phyloP scores from a whole-genome alignment of 1,140 invertebrate genomes.

The Stegodyphus mimosarum region DNA sequence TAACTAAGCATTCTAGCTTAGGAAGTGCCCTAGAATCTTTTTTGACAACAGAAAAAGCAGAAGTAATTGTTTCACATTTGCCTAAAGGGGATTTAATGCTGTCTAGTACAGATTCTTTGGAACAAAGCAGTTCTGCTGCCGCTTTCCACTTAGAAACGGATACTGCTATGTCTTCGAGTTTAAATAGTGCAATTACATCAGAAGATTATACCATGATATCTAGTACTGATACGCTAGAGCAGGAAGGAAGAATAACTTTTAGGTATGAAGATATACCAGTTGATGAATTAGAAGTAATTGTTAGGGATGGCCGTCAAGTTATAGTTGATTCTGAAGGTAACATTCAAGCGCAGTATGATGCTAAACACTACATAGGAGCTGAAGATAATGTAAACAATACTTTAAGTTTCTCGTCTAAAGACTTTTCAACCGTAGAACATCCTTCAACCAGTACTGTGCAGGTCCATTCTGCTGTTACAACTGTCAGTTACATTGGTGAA shows the following conservation, averaged over 20 bases:
- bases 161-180: conserved; percentile 83
- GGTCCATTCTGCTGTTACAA: conserved; percentile 6
- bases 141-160: conserved; percentile 86
- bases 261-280: conserved; percentile 47
- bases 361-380: conserved; percentile 25
- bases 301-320: conserved; percentile 34
- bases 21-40: neutral
- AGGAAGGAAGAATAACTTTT: conserved; percentile 62
- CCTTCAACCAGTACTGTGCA: conserved; percentile 21
- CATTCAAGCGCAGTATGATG: conserved; percentile 45
- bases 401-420: conserved; percentile 21
- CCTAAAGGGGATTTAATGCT: conserved; percentile 71
- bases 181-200: conserved; percentile 73
- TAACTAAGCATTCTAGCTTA: neutral
- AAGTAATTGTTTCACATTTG: conserved; percentile 24
- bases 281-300: conserved; percentile 41
- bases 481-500: conserved; percentile 1
- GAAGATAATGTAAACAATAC: conserved; percentile 28
- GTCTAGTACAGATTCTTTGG: conserved; percentile 77
- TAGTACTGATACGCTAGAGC: conserved; percentile 76
- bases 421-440: neutral
- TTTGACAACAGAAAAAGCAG: neutral
- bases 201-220: conserved; percentile 80
- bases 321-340: conserved; percentile 57
- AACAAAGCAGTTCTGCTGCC: conserved; percentile 78